Evolutionary conservation across 2,113 vertebrate species (phyloP), one percentile per base, ranked within the genome.

Genomic region (Sinosuthora webbiana): DNA sequence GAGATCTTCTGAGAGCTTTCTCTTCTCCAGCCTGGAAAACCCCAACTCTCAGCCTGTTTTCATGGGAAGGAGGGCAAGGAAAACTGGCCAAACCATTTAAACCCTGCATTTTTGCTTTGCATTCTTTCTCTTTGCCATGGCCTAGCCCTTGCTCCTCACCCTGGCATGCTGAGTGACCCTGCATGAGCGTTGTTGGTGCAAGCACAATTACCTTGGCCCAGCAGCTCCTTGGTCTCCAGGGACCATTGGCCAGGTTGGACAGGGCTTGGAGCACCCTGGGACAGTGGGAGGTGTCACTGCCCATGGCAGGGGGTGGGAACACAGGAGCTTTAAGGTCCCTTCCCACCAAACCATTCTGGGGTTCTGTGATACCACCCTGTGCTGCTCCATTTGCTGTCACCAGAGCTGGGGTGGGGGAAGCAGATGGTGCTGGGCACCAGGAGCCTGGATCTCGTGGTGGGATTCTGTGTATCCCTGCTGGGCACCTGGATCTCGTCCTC

Each of bases 241-340:
- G 35, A 15, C 10, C 70, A 35, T 11, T 39, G 44, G 33, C 37
- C 12, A 45, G 27, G 22, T 1, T 52, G 68, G 59, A 50, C 0
- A 0, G 52, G 44, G 16, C 37, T 67, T 2, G 3, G 41, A 3
- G 7, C 25, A 69, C 0, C 25, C 15, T 49, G 55, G 30, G 12
- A 6, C 0, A 3, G 25, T 35, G 78, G 24, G 11, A 83, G 41
- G 8, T 55, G 55, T 15, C 47, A 62, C 70, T 75, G 27, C 18
- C 42, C 44, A 50, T 35, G n/a, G 30, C n/a, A 90, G 47, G 35
- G 28, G 12, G 2, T 64, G 53, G 45, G 17, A 25, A 2, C 1
- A 7, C 17, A 3, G 27, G 62, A 22, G 15, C 8, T 77, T 56
- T 49, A 33, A 63, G 15, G 18, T 56, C 49, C 25, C 31, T 77